Evolutionary conservation across 1,140 invertebrate species (phyloP), one percentile per base, ranked within the genome.

Genomic region (Aphidius ervi): DNA sequence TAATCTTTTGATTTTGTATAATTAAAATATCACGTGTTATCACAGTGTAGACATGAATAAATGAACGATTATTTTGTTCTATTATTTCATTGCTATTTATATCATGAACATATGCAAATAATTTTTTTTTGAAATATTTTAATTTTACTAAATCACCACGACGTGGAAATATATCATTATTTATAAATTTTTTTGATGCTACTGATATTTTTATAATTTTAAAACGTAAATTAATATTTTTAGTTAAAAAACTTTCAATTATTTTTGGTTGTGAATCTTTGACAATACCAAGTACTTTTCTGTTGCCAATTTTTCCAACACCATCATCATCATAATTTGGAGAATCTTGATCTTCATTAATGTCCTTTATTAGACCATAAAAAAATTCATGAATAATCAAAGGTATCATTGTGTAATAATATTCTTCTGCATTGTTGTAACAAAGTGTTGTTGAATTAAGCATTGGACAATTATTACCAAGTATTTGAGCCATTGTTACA

Each of bases 271-370:
- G 23, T 31, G 4, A 2, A 31, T 31, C 23, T 31, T 31, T 31
- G 2, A 31, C 23, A 31, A 31, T 4, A 31, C 23, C 23, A 31
- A 50, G 0, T 5, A 5, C 7, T 16, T 7, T 16, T 48, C 20
- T 31, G 4, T 31, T 4, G 23, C 2, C 1, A 3, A 31, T 31
- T 31, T 31, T 31, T 31, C 4, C 23, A 31, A 4, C 23, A 9
- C 46, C 10, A 6, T 23, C 45, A 4, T 45, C 16, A 46, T 31
- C 2, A 31, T 1, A 31, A 1, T 1, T 3, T 31, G 4, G 4
- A 31, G 2, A 31, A 31, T 31, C 81, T 81, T 23, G 60, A 62
- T 55, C 56, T 52, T 68, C 67, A 74, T 56, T 69, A 20, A 50
- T 41, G 16, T 46, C 42, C 1, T 16, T 42, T 3, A 40, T 55